Base-by-base conservation (phyloP, 2,113 vertebrate genomes). In the Lethenteron camtschaticum region DNA sequence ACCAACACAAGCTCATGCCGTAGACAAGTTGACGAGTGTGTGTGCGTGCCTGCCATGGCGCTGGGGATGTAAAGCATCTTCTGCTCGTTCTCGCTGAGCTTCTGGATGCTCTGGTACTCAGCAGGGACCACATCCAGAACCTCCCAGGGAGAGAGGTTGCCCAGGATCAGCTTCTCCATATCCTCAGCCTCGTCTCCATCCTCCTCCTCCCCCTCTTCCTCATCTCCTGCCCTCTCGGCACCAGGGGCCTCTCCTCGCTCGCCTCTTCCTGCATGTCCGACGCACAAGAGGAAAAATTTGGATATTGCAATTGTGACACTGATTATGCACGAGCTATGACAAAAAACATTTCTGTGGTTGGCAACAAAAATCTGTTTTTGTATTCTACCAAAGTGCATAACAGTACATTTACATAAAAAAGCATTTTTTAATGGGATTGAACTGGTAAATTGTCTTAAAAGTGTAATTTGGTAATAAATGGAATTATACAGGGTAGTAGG, bases 1-100 rank as follows among this genome's bases (percentile, higher is more conserved):
- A 69, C 68, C 20, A 69, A 41, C 14, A 18, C 41, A 41, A 41
- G 41, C 6, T 41, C 41, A 41, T 41, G 41, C 6, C 6, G 41
- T 41, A 41, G 41, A 41, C 6, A 41, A 41, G 41, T 41, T 1
- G 12, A 14, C 11, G 68, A 57, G 18, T 11, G 71, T 4, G 3
- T 12, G 10, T 20, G 18, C 18, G 55, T 78, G 96, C 94, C 94
- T 83, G 81, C 70, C 71, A 3, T 73, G 71, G 70, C 76, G 63
- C 88, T 90, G 12, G 94, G 91, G 2, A 57, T 72, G 58, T 89
- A 96, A n/a, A 96, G 77, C 58, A 82, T 71, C 20, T 85, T 79
- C 13, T 75, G 79, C 24, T 87, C 86, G 72, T 69, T 82, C 75
- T 82, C 80, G 68, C 86, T 3, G 4, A 72, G 81, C 12, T 71